Evolutionary conservation across 2,888 invertebrate species (phyloP), one percentile per base, ranked within the genome.

Genomic region (Drosophila sordidapex): DNA sequence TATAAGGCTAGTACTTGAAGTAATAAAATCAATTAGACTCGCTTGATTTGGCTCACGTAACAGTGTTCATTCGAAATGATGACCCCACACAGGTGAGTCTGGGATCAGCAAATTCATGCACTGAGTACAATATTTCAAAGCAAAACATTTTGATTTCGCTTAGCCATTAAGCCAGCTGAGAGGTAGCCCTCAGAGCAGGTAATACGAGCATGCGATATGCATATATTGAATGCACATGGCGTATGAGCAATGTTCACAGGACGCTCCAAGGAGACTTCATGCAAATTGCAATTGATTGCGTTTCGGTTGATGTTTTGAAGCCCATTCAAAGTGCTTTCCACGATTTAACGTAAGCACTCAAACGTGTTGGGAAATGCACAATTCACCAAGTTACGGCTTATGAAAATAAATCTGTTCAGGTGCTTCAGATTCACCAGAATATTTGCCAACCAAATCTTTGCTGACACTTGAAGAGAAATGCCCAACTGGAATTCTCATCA

Each of bases 161-260:
- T 13, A 48, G 40, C 57, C 13, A 36, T 31, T 48, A 13, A n/a
- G 29, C 29, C 21, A 25, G 6, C 21, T 21, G 21, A 46, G 15
- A 25, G 15, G 2, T 46, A 15, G 8, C 2, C 4, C 7, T 4
- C 27, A 8, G 15, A 25, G 46, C 25, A 25, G 38, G 11, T 11
- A n/a, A 38, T 15, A 58, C 70, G 13, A 15, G 21, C 13, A 15
- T 46, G 21, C 21, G 13, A 13, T 7, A 1, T 15, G 46, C 21
- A 36, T 27, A 21, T 46, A 15, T 10, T 15, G 48, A 36, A 18
- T 51, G 62, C 75, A 52, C 52, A 51, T 68, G 67, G 54, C 72
- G 72, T 61, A 60, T 74, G 48, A 6, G 72, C 31, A 68, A 75
- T 58, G 61, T 58, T 65, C 21, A 31, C 15, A 43, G 21, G 10